Percentiles rank a stretch among this genome's conserved stretches.
Conservation (phyloP, 2,113 vertebrate species). For the Hyperopisus bebe region DNA sequence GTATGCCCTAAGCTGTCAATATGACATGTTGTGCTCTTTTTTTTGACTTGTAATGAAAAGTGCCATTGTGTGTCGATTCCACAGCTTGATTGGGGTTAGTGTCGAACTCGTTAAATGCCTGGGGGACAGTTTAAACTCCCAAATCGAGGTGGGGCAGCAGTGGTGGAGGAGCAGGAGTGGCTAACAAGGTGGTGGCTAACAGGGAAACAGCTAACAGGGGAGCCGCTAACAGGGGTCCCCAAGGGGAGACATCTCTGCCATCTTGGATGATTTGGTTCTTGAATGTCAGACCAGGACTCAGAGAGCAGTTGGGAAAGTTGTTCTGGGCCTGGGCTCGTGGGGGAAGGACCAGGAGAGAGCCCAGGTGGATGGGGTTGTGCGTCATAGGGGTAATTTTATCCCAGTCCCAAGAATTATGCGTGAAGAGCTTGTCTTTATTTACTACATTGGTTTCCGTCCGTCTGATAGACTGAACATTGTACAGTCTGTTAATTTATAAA, state of each 20-base stretch:
- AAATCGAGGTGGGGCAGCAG: neutral
- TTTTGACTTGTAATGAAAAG: neutral
- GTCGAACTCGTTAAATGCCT: neutral
- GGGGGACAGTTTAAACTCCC: neutral
- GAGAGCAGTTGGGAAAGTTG: neutral
- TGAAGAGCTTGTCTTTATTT: neutral
- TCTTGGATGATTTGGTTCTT: neutral
- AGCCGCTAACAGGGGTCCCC: neutral
- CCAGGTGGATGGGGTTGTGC: neutral
- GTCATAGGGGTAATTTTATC: neutral
- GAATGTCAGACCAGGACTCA: neutral
- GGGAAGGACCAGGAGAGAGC: neutral
- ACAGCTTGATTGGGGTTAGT: neutral
- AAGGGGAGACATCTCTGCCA: neutral
- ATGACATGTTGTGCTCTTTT: constrained; percentile 1
- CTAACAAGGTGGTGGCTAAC: neutral
- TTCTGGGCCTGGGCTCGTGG: neutral
- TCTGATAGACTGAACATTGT: neutral
- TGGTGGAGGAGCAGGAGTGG: neutral
- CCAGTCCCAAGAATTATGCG: neutral
- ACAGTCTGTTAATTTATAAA: neutral
- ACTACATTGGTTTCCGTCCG: neutral
- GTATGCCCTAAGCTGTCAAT: constrained; percentile 17
- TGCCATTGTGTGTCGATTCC: constrained; percentile 14
- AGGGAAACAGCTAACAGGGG: neutral